Evolutionary conservation across 2,113 vertebrate genomes (phyloP), one percentile per base, ranked within the genome.

Genomic region (Rhinopomastus cyanomelas): DNA sequence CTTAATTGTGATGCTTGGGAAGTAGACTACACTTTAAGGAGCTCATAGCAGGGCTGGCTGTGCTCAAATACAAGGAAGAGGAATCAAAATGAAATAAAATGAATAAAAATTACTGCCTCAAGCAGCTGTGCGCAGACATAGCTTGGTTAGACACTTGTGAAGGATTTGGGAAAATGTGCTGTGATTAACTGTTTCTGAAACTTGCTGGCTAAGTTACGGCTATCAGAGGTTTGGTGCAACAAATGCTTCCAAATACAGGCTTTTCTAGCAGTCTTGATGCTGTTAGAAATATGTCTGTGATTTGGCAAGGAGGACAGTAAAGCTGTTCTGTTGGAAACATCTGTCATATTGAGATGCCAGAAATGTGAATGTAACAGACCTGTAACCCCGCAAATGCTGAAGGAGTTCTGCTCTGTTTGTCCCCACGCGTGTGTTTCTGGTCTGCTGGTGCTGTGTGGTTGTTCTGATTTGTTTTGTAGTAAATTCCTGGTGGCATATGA

Each of bases 61-160:
- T 57, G 53, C 42, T 91, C 29, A 64, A 27, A 30, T 48, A 39
- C 0, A 10, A 20, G 59, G 9, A 51, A 11, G 46, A 67, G 48
- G 22, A 59, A 16, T 59, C 30, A 57, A 34, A 42, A 42, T 42
- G 15, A 42, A 42, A 42, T 42, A 42, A 42, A 42, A 42, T 42
- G 11, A 42, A 18, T 44, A 29, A n/a, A 39, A n/a, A 29, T 1
- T 0, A 32, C 16, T 52, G 8, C 34, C 27, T 67, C 44, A 46
- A 26, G 32, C 12, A 16, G 37, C 49, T 26, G 3, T 46, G 9
- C 23, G 16, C 0, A 1, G 16, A 37, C 32, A 20, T 39, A 2
- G 16, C 61, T 84, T 53, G 25, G 32, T 34, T 51, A 37, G 22
- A 14, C 20, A 7, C 14, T 52, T 42, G 22, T 23, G 49, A 65